Base-by-base conservation (phyloP, 2,113 vertebrate genomes). In the Ochotona curzoniae region DNA sequence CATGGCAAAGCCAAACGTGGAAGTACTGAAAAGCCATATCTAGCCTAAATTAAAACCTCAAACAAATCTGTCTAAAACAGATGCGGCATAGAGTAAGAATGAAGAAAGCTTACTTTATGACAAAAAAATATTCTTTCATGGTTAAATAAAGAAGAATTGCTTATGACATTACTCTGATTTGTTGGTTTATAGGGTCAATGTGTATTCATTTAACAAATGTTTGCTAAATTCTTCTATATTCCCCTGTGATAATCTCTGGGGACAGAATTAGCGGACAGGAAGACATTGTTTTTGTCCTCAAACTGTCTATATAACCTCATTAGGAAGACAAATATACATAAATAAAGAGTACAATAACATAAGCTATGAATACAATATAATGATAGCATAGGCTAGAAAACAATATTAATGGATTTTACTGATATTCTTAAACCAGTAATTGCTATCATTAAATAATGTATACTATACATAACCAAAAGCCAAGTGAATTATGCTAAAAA, bases 101-200 rank as follows among this genome's bases (percentile, higher is more conserved):
- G 3, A 12, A 75, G 3, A 12, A 75, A 10, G 18, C 30, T 92
- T 84, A 79, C 63, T 84, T 91, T 87, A 63, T 47, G 4, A 88
- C 26, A 23, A 87, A 38, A 83, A 89, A 89, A 91, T 28, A 74
- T 47, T 26, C 28, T 32, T 85, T 73, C 63, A 21, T 57, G 28
- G 30, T 44, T 87, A 95, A 78, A 25, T 69, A 66, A n/a, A 13
- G 3, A 88, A 89, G n/a, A 23, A 70, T 83, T 49, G 17, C 80
- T 91, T 83, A 94, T 75, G 70, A 79, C 0, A 75, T 26, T 2
- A 89, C 18, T 57, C 44, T 74, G 51, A 75, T 67, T 84, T 91
- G 67, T 57, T 95, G 60, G 60, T 66, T 96, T 93, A 82, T 78
- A 76, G 94, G 94, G 30, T 87, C 66, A 91, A 60, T 87, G 66